Conservation (phyloP, 2,797 vertebrate genomes). For the Spinus pinus region DNA sequence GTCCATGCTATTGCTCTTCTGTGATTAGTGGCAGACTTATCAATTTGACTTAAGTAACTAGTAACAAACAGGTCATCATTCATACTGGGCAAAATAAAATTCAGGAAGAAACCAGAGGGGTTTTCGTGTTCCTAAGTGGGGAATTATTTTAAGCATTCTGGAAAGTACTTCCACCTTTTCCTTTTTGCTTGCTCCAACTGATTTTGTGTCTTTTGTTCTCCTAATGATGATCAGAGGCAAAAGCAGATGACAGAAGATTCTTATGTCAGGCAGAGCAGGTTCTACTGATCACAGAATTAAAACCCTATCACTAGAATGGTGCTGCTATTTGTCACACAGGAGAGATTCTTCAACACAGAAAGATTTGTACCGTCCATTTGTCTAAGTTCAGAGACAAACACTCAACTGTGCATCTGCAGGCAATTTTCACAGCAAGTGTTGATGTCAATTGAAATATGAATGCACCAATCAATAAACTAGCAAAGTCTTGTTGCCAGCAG, state of each 20-base stretch:
- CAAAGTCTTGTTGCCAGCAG: not conserved
- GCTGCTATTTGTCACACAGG: not conserved
- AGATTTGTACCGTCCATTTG: not conserved
- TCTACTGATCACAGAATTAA: constrained; percentile 8
- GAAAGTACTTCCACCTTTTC: not conserved
- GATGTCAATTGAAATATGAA: not conserved
- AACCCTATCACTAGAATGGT: not conserved
- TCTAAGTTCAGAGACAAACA: not conserved
- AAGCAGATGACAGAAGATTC: not conserved
- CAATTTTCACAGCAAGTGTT: not conserved
- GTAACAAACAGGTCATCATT: not conserved
- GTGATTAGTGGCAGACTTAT: not conserved
- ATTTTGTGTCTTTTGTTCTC: constrained; percentile 5
- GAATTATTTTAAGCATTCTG: constrained; percentile 17
- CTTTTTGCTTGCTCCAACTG: not conserved
- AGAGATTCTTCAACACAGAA: not conserved
- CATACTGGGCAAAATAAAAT: not conserved
- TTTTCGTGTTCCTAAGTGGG: not conserved
- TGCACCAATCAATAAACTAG: not conserved
- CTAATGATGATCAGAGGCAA: constrained; percentile 1
- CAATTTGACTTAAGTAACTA: not conserved
- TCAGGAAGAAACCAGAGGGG: not conserved
- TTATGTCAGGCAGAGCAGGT: not conserved
- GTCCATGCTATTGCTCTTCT: not conserved
- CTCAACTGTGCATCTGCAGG: not conserved